These are phyloP conservation scores for Solea senegalensis DNA, from an alignment of 2,113 vertebrate species.

Conservation along the genomic window DNA sequence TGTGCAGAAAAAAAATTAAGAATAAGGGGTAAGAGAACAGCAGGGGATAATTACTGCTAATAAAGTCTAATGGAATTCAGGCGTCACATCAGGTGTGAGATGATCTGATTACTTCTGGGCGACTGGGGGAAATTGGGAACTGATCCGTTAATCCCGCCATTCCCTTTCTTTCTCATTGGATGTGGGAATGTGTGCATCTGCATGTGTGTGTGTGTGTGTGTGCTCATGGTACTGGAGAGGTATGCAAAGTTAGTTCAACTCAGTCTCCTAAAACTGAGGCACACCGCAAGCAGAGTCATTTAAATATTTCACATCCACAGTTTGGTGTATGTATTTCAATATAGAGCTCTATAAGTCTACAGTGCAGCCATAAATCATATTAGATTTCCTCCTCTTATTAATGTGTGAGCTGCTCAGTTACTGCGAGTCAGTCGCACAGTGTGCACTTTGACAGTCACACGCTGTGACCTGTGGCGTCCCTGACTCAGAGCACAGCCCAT, in stretches of 20 bases:
- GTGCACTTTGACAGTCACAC: conserved; percentile 46
- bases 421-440: conserved; percentile 16
- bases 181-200: conserved; percentile 32
- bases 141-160: conserved; percentile 82
- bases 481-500: conserved; percentile 41
- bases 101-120: conserved; percentile 81
- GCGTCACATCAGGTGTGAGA: conserved; percentile 80
- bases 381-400: conserved; percentile 31
- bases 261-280: conserved; percentile 27
- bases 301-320: conserved; percentile 56
- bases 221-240: conserved; percentile 34
- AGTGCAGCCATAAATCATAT: conserved; percentile 37
- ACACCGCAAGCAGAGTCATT: conserved; percentile 46
- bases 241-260: conserved; percentile 62
- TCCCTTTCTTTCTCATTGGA: conserved; percentile 59
- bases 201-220: conserved; percentile 25
- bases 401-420: conserved; percentile 30
- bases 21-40: conserved; percentile 54
- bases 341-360: conserved; percentile 7
- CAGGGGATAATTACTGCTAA: conserved; percentile 83
- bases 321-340: conserved; percentile 40
- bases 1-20: conserved; percentile 57
- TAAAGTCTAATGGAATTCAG: conserved; percentile 85
- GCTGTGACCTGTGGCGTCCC: conserved; percentile 43
- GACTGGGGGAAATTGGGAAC: conserved; percentile 79